These are phyloP conservation scores for Sphenodon punctatus DNA, from an alignment of 2,797 vertebrate genomes.

Conservation along the genomic window DNA sequence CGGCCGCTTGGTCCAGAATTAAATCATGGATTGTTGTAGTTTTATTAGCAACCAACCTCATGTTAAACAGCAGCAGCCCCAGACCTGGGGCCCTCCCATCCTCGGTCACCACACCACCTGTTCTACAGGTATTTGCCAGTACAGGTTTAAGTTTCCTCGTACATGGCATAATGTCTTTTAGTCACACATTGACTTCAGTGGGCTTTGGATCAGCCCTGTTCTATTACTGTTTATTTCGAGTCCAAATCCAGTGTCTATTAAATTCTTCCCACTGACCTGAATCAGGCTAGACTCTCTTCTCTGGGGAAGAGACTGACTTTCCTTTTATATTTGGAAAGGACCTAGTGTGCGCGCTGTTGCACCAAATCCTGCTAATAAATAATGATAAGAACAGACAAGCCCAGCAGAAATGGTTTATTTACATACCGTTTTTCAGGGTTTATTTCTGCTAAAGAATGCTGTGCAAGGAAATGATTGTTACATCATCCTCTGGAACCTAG, in stretches of 20 bases:
- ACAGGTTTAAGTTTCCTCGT: no score
- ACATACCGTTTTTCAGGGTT: background rate
- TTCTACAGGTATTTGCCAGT: no score
- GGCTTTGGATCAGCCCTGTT: background rate
- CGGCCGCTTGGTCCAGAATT: no score
- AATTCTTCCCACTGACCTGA: background rate
- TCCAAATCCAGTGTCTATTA: background rate
- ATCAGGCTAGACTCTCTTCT: background rate
- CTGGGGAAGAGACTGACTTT: rapidly evolving
- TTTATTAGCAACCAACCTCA: no score
- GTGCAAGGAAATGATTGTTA: background rate
- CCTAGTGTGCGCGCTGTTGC: background rate
- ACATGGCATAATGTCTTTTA: background rate
- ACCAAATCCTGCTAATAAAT: background rate
- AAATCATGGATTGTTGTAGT: no score
- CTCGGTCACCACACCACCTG: no score
- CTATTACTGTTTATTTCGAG: background rate
- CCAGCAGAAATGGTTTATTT: background rate
- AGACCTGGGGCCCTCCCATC: no score
- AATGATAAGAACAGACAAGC: rapidly evolving
- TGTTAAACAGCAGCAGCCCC: no score
- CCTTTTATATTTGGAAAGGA: background rate
- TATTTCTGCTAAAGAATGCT: background rate
- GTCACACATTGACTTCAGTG: background rate
- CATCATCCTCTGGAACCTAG: background rate